Base-by-base conservation (phyloP, 2,113 vertebrate genomes). In the Morone chrysops region DNA sequence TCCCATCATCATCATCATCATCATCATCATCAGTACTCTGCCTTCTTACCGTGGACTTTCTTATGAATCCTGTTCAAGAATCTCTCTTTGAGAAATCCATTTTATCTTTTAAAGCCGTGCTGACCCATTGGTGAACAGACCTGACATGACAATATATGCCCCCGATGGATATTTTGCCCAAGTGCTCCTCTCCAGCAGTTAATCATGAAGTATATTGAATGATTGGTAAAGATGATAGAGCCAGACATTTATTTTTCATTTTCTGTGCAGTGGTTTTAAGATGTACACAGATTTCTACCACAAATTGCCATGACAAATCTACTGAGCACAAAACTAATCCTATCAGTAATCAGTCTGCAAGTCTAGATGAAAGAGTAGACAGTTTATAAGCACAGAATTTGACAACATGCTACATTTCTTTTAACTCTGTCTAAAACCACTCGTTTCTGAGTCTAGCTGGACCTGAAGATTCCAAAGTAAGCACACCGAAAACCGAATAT, bases 1-100 rank as follows among this genome's bases (percentile, higher is more conserved):
- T 70, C 12, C 45, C 20, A 13, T 6, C 69, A 48, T 69, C 69
- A 59, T 43, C 73, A 68, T 69, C 69, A 59, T 43, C 73, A 68
- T n/a, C 20, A 13, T 6, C 69, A 48, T 69, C 69, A 59, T 43
- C 73, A 68, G 59, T 0, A 4, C 47, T 51, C 20, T 51, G 45
- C 59, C 25, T 53, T 13, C 47, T 65, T 13, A 75, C 6, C 13
- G 43, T 59, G 60, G 9, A 31, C 47, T 61, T 41, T 43, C 20
- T 25, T 69, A 18, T 50, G 45, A 18, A 41, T 79, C 4, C 60
- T 61, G 14, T 50, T 40, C 5, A 12, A 48, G 5, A 48, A 51
- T 12, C 31, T 18, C 25, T 11, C 38, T 18, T n/a, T 38, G n/a
- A 43, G 40, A 16, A 57, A 57, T 41, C 22, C 12, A 38, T 57